Percentiles rank a stretch among this genome's conserved stretches.
Evolutionary conservation across 2,113 vertebrate species (phyloP).

Genomic region (Nestor notabilis): DNA sequence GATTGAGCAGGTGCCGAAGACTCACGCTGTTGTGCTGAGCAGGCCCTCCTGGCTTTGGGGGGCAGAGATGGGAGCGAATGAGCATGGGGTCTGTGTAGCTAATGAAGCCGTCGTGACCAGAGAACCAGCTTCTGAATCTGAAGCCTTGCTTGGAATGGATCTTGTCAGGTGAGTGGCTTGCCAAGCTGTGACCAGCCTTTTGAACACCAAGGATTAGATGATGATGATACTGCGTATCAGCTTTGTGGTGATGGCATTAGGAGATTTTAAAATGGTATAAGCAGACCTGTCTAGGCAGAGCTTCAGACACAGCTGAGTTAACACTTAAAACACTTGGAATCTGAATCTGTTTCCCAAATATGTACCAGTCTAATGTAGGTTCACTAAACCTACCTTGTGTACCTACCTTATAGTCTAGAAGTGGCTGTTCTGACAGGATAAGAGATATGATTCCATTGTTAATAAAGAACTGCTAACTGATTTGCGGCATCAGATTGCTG

Average conservation of each 20-base stretch:
- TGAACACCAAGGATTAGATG: neutral
- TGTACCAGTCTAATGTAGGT: neutral
- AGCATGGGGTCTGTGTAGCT: slow-evolving; percentile 82
- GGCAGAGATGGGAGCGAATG: slow-evolving; percentile 85
- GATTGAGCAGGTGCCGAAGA: slow-evolving; percentile 76
- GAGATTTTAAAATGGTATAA: neutral
- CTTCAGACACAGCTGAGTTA: neutral
- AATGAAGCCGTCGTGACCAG: slow-evolving; percentile 74
- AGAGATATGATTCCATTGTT: neutral
- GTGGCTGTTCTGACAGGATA: neutral
- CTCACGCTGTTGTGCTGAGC: slow-evolving; percentile 79
- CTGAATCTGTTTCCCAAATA: neutral
- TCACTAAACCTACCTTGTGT: neutral
- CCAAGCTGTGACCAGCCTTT: neutral
- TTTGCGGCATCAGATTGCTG: neutral
- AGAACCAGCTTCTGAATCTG: slow-evolving; percentile 73
- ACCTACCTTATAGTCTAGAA: neutral
- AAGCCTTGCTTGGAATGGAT: slow-evolving; percentile 83
- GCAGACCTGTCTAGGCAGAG: neutral
- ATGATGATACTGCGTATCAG: neutral
- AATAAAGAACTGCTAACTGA: neutral
- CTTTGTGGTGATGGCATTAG: neutral
- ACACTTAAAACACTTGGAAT: neutral
- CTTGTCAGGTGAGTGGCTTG: slow-evolving; percentile 78
- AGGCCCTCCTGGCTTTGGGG: slow-evolving; percentile 85